Evolutionary conservation across 1,140 invertebrate genomes (phyloP).

Genomic region (Solen grandis): DNA sequence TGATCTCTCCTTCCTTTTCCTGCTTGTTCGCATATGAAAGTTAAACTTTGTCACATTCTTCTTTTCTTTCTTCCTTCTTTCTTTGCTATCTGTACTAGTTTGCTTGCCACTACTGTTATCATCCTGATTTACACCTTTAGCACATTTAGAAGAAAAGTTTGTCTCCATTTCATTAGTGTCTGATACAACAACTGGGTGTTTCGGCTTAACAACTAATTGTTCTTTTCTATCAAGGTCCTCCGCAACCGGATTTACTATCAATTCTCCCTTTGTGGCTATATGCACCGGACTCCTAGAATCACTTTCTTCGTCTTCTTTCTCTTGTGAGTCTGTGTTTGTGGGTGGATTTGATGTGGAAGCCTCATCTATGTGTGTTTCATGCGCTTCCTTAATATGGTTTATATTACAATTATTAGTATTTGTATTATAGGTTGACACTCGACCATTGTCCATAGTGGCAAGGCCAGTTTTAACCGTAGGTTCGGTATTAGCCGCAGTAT

Average conservation of each 20-base stretch:
- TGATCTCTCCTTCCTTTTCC: conserved; percentile 85
- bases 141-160: conserved; percentile 28
- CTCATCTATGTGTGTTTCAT: conserved; percentile 51
- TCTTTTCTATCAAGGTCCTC: conserved; percentile 49
- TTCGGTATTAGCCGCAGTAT: conserved; percentile 66
- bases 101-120: conserved; percentile 52
- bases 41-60: conserved; percentile 87
- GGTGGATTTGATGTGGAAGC: conserved; percentile 48
- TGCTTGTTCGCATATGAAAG: conserved; percentile 77
- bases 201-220: conserved; percentile 25
- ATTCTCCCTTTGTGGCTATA: conserved; percentile 82
- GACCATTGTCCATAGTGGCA: conserved; percentile 71
- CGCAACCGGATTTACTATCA: conserved; percentile 73
- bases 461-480: conserved; percentile 74
- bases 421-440: conserved; percentile 82
- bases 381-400: conserved; percentile 55
- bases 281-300: conserved; percentile 74
- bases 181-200: not conserved
- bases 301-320: conserved; percentile 87
- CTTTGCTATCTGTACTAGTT: conserved; percentile 49
- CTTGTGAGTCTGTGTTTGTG: conserved; percentile 82
- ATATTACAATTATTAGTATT: conserved; percentile 66
- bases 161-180: conserved; percentile 26
- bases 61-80: conserved; percentile 63
- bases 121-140: conserved; percentile 7